Base-by-base conservation (phyloP, 2,797 vertebrate genomes). In the Lepus townsendii region DNA sequence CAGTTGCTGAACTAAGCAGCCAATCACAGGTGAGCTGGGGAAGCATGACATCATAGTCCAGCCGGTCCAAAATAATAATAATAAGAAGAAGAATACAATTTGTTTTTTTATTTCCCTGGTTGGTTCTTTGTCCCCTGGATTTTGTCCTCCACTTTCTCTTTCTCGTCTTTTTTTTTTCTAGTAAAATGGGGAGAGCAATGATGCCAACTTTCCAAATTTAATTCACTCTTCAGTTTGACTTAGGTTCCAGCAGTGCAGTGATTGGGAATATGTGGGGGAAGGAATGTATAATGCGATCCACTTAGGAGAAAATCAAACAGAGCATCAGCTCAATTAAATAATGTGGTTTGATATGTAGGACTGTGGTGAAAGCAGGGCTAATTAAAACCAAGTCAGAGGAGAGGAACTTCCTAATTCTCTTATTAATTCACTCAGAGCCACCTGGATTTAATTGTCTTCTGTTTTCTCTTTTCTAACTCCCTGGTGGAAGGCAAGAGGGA, bases 21-120 rank as follows among this genome's bases (percentile, higher is more conserved):
- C 99, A 99, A 99, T 99, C 97, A 93, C 96, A 95, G 75, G 97
- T 98, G 96, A 94, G 97, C 96, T 97, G 96, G 97, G 98, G 98
- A 99, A 98, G 97, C 98, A 99, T 99, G 99, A 99, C 99, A 99
- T 99, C 99, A 99, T 99, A 99, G 98, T 98, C 98, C 98, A 99
- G 99, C 98, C 96, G 93, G 98, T 98, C 98, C 98, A 99, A 98
- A 96, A 47, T 19, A 72, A 65, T 97, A 63, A 90, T 96, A 97
- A 35, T n/a, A 42, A 30, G 5, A 66, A 77, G 50, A 77, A 47
- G 1, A 47, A 38, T 83, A 98, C 96, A 90, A 87, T 97, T 98
- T 97, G 95, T 98, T 98, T 99, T 99, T 96, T 88, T n/a, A 93
- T 97, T 8, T 92, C 96, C 97, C 97, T 98, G 97, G 12, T 17